phyloP scores from a whole-genome alignment of 2,888 invertebrate genomes.

The Drosophila niveifrons region DNA sequence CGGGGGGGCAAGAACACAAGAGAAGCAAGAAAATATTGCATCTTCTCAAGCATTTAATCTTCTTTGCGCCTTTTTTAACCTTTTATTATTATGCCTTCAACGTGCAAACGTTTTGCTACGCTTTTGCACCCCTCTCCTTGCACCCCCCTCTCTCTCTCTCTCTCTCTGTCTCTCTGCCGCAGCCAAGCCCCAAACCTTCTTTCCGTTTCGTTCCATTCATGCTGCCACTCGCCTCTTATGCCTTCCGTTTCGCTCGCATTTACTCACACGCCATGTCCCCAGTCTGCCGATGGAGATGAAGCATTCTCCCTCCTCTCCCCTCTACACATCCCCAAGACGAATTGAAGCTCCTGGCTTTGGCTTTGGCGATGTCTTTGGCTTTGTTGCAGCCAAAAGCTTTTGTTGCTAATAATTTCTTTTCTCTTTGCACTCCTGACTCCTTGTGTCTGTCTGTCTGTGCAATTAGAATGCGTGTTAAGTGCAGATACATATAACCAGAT shows the following conservation, averaged over 20 bases:
- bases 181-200: conserved; percentile 13
- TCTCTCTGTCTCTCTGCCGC: not conserved
- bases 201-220: conserved; percentile 43
- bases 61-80: conserved; percentile 83
- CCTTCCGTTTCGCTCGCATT: conserved; percentile 77
- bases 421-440: conserved; percentile 50
- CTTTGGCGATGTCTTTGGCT: conserved; percentile 28
- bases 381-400: conserved; percentile 65
- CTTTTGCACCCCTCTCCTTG: conserved; percentile 64
- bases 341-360: conserved; percentile 56
- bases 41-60: conserved; percentile 83
- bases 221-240: conserved; percentile 42
- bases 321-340: conserved; percentile 39
- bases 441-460: conserved; percentile 62
- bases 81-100: conserved; percentile 82
- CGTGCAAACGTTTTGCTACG: conserved; percentile 81
- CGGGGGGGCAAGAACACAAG: conserved; percentile 21
- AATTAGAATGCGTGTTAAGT: conserved; percentile 85
- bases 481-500: conserved; percentile 59
- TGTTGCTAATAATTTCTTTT: conserved; percentile 82
- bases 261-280: conserved; percentile 75
- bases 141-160: not conserved
- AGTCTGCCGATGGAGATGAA: not conserved
- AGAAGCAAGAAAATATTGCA: conserved; percentile 75
- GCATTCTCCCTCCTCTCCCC: not conserved